These are phyloP conservation scores for Apostichopus japonicus DNA, from an alignment of 35 echinoderm and acorn worm genomes.

Conservation along the genomic window DNA sequence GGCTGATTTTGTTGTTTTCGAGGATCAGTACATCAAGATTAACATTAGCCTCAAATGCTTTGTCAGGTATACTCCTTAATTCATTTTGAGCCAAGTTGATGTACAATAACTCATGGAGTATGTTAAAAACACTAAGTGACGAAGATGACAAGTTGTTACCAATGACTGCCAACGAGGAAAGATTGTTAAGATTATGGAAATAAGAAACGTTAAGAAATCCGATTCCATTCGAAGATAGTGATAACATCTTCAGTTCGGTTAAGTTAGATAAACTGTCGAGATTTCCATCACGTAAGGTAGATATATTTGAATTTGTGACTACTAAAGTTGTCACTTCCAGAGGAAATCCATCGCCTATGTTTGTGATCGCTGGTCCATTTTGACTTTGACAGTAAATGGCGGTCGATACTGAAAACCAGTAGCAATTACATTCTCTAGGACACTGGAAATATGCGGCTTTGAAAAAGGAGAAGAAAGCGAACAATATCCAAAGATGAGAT, in stretches of 20 bases:
- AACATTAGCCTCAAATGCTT: not conserved
- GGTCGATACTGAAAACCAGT: too few relatives aligned
- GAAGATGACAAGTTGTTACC: not conserved
- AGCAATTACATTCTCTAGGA: not conserved
- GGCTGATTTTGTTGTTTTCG: not conserved
- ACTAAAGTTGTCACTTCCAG: not conserved
- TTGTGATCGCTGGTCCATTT: not conserved
- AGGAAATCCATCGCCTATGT: not conserved
- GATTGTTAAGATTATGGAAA: not conserved
- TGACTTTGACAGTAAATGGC: too few relatives aligned
- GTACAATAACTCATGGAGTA: not conserved
- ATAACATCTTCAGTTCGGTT: not conserved
- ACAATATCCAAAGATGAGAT: not conserved
- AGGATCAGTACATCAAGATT: not conserved
- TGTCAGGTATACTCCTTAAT: not conserved
- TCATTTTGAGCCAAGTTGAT: not conserved
- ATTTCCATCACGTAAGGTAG: not conserved
- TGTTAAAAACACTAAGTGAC: not conserved
- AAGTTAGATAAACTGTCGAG: not conserved
- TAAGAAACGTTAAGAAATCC: not conserved
- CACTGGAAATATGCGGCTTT: not conserved
- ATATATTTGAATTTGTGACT: not conserved
- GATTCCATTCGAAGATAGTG: not conserved
- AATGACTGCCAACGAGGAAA: not conserved
- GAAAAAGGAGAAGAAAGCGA: not conserved